Evolutionary conservation across 2,113 vertebrate genomes (phyloP), one percentile per base, ranked within the genome.

Genomic region (Menidia beryllina): DNA sequence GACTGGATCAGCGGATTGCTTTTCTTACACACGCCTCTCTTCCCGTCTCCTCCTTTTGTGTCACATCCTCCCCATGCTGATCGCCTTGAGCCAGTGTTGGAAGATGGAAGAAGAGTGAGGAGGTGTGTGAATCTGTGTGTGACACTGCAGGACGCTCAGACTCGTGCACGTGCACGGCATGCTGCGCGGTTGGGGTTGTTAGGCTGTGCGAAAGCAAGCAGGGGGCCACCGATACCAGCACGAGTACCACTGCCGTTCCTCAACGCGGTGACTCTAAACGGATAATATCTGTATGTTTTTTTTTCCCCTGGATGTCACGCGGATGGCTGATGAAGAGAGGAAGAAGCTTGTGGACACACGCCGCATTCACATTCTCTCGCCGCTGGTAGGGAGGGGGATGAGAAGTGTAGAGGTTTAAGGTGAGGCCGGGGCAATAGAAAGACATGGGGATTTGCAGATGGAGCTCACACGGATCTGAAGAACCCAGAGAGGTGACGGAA

Each of bases 1-100:
- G 57, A 59, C 52, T 54, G 25, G 26, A 73, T 63, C 26, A 72
- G 58, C 62, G 81, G 82, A 87, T 85, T 87, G 66, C 55, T 43
- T 82, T 53, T 64, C 43, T 43, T 49, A 64, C 71, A 52, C 25
- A 43, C 20, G 26, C 23, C 34, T n/a, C 50, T 54, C 68, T 64
- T 41, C 48, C 71, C 36, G 19, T 26, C 51, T 59, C 27, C 51
- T 43, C 43, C 27, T 64, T 72, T 20, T 69, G 68, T 62, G 65
- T 62, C 54, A 72, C 50, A 70, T 43, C 39, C 52, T 56, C 52
- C 45, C 38, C 25, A 27, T 12, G 0, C 64, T 77, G 65, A 79
- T 69, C 69, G 80, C 75, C 61, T 72, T 30, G 7, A 47, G 51
- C 41, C 50, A 34, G 66, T 62, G 51, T 58, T 54, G 19, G 34